Evolutionary conservation across 92 coral and sea anemone species (phyloP).

Genomic region (Phenganax marumi): DNA sequence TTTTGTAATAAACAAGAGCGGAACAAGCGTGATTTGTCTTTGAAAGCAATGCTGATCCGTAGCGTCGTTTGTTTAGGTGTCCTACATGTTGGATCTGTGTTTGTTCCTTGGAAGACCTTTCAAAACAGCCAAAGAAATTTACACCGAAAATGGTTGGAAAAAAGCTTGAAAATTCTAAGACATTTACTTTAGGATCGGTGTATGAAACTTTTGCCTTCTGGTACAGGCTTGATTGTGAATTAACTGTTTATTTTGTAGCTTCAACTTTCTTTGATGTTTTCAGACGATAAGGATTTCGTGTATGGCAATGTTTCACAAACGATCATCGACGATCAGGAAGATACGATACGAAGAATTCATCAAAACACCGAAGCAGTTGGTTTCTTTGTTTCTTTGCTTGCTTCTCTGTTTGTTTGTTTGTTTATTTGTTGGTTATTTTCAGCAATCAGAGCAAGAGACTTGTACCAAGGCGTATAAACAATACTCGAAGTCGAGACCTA

Average conservation of each 20-base stretch:
- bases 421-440: conserved; percentile 1
- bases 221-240: too few relatives aligned
- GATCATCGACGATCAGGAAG: conserved; percentile 77
- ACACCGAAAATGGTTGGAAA: conserved; percentile 19
- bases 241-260: too few relatives aligned
- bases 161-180: not conserved
- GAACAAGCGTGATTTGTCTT: not conserved
- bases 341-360: conserved; percentile 66
- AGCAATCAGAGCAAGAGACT: conserved; percentile 71
- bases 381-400: not conserved
- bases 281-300: conserved; percentile 67
- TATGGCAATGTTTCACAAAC: conserved; percentile 84
- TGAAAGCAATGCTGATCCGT: not conserved
- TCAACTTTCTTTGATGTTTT: not conserved
- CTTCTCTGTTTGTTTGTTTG: not conserved
- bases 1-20: too few relatives aligned
- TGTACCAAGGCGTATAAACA: conserved; percentile 81
- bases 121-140: conserved; percentile 54
- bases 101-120: conserved; percentile 91
- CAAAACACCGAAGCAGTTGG: conserved; percentile 74
- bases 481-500: conserved; percentile 78
- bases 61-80: conserved; percentile 54
- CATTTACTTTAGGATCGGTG: not conserved
- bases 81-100: conserved; percentile 82
- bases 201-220: not conserved